Conservation (phyloP, 2,888 invertebrate species). For the Pseudococcus longispinus region DNA sequence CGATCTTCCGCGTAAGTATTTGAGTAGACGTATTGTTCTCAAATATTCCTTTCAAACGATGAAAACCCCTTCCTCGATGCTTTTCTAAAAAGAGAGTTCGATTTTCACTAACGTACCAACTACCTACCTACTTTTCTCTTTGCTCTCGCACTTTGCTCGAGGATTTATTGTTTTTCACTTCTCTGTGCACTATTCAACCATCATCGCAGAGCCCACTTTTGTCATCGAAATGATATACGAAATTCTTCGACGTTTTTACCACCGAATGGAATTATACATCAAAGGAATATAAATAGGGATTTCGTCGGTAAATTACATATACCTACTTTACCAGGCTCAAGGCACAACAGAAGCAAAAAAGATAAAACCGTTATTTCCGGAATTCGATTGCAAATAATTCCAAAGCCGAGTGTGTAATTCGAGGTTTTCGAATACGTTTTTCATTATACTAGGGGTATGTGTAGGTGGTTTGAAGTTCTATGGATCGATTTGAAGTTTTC, state of each 20-base stretch:
- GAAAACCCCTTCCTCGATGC: background rate
- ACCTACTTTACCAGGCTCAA: background rate
- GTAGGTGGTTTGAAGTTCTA: background rate
- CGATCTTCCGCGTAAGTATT: background rate
- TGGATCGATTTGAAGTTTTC: background rate
- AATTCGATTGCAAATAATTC: slow-evolving; percentile 11
- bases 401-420: slow-evolving; percentile 1
- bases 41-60: background rate
- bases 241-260: slow-evolving; percentile 17
- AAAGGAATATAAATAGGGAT: slow-evolving; percentile 34
- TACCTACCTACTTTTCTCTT: background rate
- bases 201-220: background rate
- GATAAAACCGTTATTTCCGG: background rate
- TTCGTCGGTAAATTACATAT: background rate
- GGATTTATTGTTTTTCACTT: slow-evolving; percentile 14
- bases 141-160: background rate
- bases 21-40: slow-evolving; percentile 9
- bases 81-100: slow-evolving; percentile 21
- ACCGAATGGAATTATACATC: slow-evolving; percentile 23
- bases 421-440: background rate
- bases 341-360: background rate
- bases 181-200: background rate
- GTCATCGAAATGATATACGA: slow-evolving; percentile 21
- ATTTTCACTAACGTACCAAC: background rate
- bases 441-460: too few relatives aligned